Evolutionary conservation across 2,113 vertebrate genomes (phyloP), one percentile per base, ranked within the genome.

Genomic region (Sinosuthora webbiana): DNA sequence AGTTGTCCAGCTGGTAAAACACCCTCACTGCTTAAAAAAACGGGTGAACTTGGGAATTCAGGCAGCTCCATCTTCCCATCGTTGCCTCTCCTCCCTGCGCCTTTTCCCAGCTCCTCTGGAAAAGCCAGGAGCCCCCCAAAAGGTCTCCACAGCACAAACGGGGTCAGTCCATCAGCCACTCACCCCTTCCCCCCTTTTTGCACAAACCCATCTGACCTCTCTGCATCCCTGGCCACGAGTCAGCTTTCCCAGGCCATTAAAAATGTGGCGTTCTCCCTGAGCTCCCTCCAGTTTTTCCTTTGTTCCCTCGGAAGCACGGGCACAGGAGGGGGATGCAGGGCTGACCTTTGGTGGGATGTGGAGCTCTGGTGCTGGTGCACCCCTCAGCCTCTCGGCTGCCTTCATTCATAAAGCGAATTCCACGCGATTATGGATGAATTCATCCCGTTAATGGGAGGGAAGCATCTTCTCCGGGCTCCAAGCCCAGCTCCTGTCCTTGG

Each of bases 1-100:
- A 95, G 92, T 71, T 91, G 90, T 93, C 92, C 96, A 96, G 95
- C 92, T 97, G 96, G 95, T 96, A 37, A 86, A 96, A 94, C 92
- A 94, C 90, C 93, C 93, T 94, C 90, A 17, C 79, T 90, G 95
- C 67, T 90, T 56, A 86, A 86, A 90, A 89, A 88, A 94, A 37
- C 0, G 68, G 94, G 89, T 90, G 95, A 95, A 93, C 93, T 93
- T 41, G 87, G 85, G 90, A 95, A 90, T 88, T 71, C 64, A 91
- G 78, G 87, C 91, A 81, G 79, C 79, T 86, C 35, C 35, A 71
- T 84, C 93, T 79, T 67, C 76, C 74, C 82, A n/a, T 25, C 42
- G 0, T 2, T 67, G 91, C 75, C 49, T 91, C 35, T 57, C 87
- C 35, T 57, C 87, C 4, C 67, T n/a, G 67, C 7, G 78, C 63